Conservation (phyloP, 2,797 vertebrate species). For the Brotula barbata region DNA sequence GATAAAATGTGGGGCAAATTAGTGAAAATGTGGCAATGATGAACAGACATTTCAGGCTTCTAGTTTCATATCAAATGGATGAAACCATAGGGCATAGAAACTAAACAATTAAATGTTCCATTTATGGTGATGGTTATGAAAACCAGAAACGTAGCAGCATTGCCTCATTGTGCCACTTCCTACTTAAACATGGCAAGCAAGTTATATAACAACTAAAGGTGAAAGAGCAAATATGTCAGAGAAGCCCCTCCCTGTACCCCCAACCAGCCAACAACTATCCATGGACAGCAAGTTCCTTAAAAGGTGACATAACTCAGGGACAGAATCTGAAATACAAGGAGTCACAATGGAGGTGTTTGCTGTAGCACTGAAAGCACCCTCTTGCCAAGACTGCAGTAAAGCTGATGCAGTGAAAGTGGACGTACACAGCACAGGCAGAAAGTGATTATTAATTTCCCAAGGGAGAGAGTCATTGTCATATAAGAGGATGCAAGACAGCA, state of each 20-base stretch:
- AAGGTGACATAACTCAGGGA: conserved; percentile 24
- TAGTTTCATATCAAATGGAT: not conserved
- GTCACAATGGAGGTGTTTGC: conserved; percentile 20
- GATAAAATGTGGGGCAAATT: not conserved
- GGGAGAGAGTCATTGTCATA: conserved; percentile 40
- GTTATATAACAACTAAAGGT: conserved; percentile 51
- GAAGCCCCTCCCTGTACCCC: conserved; percentile 33
- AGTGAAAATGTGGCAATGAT: not conserved
- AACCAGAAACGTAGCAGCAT: not conserved
- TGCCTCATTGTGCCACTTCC: conserved; percentile 27
- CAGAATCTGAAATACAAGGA: not conserved
- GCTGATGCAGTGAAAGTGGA: conserved; percentile 42
- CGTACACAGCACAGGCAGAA: conserved; percentile 43
- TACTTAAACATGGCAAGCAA: conserved; percentile 37
- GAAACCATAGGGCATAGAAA: not conserved
- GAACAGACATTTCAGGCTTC: not conserved
- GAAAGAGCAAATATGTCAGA: conserved; percentile 44
- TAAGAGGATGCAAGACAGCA: conserved; percentile 33
- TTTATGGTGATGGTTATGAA: not conserved
- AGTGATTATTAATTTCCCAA: conserved; percentile 36
- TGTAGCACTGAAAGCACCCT: conserved; percentile 43
- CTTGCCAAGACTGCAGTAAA: conserved; percentile 76
- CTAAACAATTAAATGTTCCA: not conserved
- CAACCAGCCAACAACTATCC: conserved; percentile 28
- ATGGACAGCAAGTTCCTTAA: conserved; percentile 46